Percentiles rank a stretch among this genome's conserved stretches.
Conservation (phyloP, 2,113 vertebrate species). For the Scortum barcoo region DNA sequence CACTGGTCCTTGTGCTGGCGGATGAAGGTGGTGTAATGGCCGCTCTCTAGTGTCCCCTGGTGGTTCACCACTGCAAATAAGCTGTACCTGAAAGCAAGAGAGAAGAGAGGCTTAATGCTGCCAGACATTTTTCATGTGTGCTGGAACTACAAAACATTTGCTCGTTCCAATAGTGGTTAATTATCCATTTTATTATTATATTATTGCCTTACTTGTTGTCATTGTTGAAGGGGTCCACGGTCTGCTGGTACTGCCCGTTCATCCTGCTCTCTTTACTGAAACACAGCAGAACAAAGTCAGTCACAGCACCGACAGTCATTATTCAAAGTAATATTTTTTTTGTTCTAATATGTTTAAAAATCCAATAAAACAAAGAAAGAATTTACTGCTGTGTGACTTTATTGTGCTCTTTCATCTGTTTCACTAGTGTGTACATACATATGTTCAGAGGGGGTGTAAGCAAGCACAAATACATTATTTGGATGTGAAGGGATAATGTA, state of each 20-base stretch:
- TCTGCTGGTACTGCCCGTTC: constrained; percentile 98
- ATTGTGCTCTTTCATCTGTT: background rate
- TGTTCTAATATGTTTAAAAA: background rate
- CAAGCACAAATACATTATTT: background rate
- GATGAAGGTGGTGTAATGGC: constrained; percentile 99
- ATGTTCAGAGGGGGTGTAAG: background rate
- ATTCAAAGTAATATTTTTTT: background rate
- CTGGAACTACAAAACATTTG: too few species aligned
- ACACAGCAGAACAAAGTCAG: constrained; percentile 7
- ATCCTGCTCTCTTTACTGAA: constrained; percentile 98
- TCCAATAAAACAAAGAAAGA: background rate
- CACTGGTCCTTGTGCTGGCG: constrained; percentile 99
- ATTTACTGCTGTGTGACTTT: background rate
- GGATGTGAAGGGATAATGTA: background rate
- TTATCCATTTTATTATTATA: background rate
- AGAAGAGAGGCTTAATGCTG: background rate
- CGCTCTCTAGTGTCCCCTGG: constrained; percentile 98
- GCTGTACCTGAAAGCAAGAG: constrained; percentile 88
- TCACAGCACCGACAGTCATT: background rate
- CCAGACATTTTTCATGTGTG: background rate
- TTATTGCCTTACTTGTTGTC: constrained; percentile 97
- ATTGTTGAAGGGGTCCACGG: constrained; percentile 93
- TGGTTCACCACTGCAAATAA: constrained; percentile 99
- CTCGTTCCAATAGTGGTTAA: background rate
- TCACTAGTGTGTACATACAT: background rate